A percentile compares a stretch with the other conserved stretches of the same genome.
These are phyloP conservation scores for Nesogale talazaci DNA, from an alignment of 2,113 vertebrate genomes.

Conservation along the genomic window DNA sequence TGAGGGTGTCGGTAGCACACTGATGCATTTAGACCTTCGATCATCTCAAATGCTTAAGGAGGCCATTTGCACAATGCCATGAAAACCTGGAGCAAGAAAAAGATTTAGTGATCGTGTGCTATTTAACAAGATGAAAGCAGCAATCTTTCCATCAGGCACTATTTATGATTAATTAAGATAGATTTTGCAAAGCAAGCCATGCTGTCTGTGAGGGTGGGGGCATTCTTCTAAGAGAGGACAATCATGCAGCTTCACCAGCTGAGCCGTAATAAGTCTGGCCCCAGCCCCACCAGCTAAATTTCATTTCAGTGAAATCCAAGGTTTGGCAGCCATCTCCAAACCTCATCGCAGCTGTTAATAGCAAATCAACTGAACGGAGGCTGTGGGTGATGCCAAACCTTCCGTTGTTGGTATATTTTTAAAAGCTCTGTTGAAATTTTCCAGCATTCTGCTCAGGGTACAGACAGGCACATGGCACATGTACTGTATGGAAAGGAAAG, in stretches of 20 bases:
- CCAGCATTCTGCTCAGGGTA: background rate
- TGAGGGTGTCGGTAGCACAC: constrained; percentile 82
- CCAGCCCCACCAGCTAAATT: constrained; percentile 62
- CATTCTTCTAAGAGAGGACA: constrained; percentile 44
- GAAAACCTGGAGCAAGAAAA: constrained; percentile 79
- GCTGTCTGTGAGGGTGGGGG: constrained; percentile 54
- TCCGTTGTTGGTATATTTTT: constrained; percentile 39
- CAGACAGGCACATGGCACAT: background rate
- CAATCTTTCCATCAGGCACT: constrained; percentile 80
- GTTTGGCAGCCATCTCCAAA: constrained; percentile 63
- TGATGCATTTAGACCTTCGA: constrained; percentile 77
- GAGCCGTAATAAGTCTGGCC: constrained; percentile 62
- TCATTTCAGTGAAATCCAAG: constrained; percentile 64
- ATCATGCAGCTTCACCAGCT: background rate
- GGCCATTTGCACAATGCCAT: constrained; percentile 75
- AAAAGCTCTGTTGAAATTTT: constrained; percentile 37
- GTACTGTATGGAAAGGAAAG: background rate
- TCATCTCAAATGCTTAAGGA: constrained; percentile 73
- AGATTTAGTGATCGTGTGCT: constrained; percentile 80
- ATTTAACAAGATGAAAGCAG: constrained; percentile 77
- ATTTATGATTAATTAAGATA: constrained; percentile 84
- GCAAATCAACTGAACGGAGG: constrained; percentile 36
- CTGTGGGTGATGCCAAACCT: constrained; percentile 51
- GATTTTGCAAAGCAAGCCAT: constrained; percentile 64
- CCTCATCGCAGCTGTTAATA: constrained; percentile 71